phyloP scores from a whole-genome alignment of 2,113 vertebrate species.

The Dicentrarchus labrax region DNA sequence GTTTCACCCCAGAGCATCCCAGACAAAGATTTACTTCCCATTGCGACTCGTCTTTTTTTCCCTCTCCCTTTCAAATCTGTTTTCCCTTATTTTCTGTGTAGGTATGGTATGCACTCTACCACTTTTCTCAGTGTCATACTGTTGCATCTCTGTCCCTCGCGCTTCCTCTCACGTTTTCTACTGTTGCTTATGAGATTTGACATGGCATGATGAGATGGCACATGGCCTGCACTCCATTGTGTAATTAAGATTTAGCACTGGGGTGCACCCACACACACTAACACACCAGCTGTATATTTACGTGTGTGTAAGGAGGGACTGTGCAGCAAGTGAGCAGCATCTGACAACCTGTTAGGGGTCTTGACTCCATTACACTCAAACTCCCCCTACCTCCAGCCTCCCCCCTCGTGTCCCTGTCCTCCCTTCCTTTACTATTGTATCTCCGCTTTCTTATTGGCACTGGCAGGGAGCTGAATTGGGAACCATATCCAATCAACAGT shows the following conservation, averaged over 20 bases:
- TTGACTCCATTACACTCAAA: slow-evolving; percentile 70
- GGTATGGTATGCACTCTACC: not conserved
- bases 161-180: slow-evolving; percentile 4
- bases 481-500: slow-evolving; percentile 73
- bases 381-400: slow-evolving; percentile 33
- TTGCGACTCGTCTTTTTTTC: not conserved
- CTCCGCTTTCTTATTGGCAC: slow-evolving; percentile 64
- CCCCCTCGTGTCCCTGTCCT: not conserved
- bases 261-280: slow-evolving; percentile 21
- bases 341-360: slow-evolving; percentile 71
- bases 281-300: slow-evolving; percentile 22
- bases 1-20: not conserved
- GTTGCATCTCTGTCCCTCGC: slow-evolving; percentile 12
- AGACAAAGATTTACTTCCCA: not conserved
- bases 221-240: slow-evolving; percentile 68
- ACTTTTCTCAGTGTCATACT: not conserved
- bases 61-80: not conserved
- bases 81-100: not conserved
- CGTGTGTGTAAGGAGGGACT: slow-evolving; percentile 16
- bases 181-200: slow-evolving; percentile 68
- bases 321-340: slow-evolving; percentile 60
- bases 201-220: slow-evolving; percentile 73
- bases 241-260: slow-evolving; percentile 76
- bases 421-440: slow-evolving; percentile 44
- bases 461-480: slow-evolving; percentile 71